Evolutionary conservation across 1,140 invertebrate genomes (phyloP), one percentile per base, ranked within the genome.

Genomic region (Ceratina australensis): DNA sequence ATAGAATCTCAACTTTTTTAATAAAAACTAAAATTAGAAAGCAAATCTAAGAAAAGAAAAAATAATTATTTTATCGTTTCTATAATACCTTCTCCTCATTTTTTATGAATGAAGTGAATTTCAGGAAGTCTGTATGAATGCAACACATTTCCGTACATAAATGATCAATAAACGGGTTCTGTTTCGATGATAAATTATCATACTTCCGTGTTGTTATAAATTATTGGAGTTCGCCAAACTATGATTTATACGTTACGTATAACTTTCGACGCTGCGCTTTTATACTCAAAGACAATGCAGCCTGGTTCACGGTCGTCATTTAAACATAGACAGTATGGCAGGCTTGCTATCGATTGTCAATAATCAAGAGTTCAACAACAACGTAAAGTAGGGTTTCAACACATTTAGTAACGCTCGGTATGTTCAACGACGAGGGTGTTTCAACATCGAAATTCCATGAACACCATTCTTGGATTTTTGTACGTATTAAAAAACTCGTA

Each of bases 291-390:
- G 83, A 83, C 68, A 78, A 73, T 79, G 78, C 78, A 78, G 88
- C 86, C 82, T 64, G 47, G 68, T 87, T 79, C 83, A 91, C 73
- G 85, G 80, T 87, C 82, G 18, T 71, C 68, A 75, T 52, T 79
- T 66, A 50, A 64, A 73, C 60, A 74, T 82, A 83, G 79, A 67
- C 59, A n/a, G 28, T 42, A 28, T 56, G 42, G 69, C 10, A 73
- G 65, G n/a, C 72, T 28, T 65, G 54, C 69, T 91, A 92, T 92
- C 81, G 90, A 91, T 92, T 90, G 89, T 91, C 88, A 90, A 91
- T 91, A 92, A 90, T 90, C 89, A 90, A 89, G 85, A 78, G 83
- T 84, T 87, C 80, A 87, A 87, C 87, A 85, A 87, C n/a, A n/a
- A n/a, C n/a, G n/a, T 82, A 83, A 85, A 82, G 26, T 72, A 50